Evolutionary conservation across 2,113 vertebrate genomes (phyloP).

Genomic region (Vidua macroura): DNA sequence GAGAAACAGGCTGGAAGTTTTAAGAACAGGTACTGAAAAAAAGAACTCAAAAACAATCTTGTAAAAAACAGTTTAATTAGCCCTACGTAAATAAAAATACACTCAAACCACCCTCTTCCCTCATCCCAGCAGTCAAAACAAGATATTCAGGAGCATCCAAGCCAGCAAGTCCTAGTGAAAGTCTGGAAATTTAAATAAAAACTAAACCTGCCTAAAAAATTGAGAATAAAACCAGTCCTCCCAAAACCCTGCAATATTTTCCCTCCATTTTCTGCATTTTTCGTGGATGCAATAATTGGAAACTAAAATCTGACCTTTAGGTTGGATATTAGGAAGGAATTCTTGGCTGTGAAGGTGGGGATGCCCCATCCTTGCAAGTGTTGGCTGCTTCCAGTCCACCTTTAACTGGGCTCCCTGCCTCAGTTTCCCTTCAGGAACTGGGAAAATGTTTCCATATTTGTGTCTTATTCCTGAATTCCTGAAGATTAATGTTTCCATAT

Average conservation of each 20-base stretch:
- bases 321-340: neutral
- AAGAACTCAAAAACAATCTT: neutral
- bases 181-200: neutral
- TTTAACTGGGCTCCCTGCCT: neutral
- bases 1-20: neutral
- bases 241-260: fast-evolving
- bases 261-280: fast-evolving
- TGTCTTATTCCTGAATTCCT: neutral
- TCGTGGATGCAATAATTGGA: fast-evolving
- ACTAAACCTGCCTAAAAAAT: neutral
- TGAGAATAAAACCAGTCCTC: fast-evolving
- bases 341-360: neutral
- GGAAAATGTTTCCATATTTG: fast-evolving
- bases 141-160: neutral
- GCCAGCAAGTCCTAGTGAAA: too few relatives aligned
- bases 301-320: neutral
- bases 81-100: neutral
- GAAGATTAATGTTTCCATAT: neutral
- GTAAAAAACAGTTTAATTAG: neutral
- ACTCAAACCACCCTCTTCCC: neutral
- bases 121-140: neutral
- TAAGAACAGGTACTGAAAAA: neutral
- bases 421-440: neutral
- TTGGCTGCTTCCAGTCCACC: neutral
- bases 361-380: neutral